Percentiles rank a stretch among this genome's conserved stretches.
Conservation (phyloP, 2,888 invertebrate genomes). For the Parnassius smintheus region DNA sequence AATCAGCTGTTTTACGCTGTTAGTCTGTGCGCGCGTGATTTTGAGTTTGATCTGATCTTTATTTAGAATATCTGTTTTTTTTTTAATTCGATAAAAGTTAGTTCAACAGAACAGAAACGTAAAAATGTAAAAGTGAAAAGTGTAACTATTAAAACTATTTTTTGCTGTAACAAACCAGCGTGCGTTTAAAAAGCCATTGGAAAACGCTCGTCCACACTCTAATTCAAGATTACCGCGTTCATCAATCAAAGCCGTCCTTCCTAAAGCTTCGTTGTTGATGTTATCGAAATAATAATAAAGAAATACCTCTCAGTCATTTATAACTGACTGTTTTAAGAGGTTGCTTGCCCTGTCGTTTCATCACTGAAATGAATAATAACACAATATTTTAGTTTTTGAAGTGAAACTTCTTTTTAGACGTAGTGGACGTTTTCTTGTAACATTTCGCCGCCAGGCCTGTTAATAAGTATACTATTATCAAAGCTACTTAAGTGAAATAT, state of each 20-base stretch:
- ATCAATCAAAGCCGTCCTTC: slow-evolving; percentile 27
- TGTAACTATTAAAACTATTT: slow-evolving; percentile 13
- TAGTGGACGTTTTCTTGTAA: too few species aligned
- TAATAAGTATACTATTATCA: too few species aligned
- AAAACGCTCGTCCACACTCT: neutral
- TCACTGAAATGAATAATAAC: slow-evolving; percentile 11
- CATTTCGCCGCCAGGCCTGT: too few species aligned
- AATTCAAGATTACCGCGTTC: slow-evolving; percentile 17
- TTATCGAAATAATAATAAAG: slow-evolving; percentile 26
- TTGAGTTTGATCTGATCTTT: too few species aligned
- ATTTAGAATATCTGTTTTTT: too few species aligned
- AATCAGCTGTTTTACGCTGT: too few species aligned
- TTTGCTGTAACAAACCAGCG: neutral
- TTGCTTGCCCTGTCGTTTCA: slow-evolving; percentile 12
- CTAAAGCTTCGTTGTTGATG: slow-evolving; percentile 26
- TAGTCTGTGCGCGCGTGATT: too few species aligned
- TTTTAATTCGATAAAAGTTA: too few species aligned
- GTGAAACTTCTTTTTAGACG: too few species aligned
- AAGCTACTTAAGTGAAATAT: too few species aligned
- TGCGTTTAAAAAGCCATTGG: neutral
- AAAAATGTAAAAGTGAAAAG: slow-evolving; percentile 2
- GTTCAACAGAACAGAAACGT: neutral
- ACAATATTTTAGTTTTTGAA: neutral
- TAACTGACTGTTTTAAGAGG: slow-evolving; percentile 16
- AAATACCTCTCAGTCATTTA: slow-evolving; percentile 19